A percentile compares a stretch with the other conserved stretches of the same genome.
These are phyloP conservation scores for Carcharodon carcharias DNA, from an alignment of 2,797 vertebrate species.

Conservation along the genomic window DNA sequence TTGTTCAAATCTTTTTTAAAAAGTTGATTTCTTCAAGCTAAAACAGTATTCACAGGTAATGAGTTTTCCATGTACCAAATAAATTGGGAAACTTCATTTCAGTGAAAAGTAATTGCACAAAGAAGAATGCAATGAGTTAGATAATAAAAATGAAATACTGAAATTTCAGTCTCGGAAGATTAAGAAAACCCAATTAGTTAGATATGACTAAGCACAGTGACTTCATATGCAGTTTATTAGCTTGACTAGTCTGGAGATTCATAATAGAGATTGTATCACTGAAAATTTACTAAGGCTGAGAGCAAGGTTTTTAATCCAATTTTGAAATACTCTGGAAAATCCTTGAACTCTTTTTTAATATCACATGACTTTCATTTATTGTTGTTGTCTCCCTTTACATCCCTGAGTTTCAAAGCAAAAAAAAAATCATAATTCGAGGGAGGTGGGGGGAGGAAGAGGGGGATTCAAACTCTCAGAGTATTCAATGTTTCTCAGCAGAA, in stretches of 20 bases:
- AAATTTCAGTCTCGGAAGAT: constrained; percentile 24
- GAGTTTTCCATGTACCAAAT: constrained; percentile 8
- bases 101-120: constrained; percentile 22
- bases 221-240: constrained; percentile 20
- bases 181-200: constrained; percentile 37
- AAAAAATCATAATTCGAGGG: neutral
- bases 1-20: neutral
- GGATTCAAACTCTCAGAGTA: neutral
- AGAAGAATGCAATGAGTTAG: constrained; percentile 15
- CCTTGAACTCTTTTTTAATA: neutral
- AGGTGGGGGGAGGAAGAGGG: neutral
- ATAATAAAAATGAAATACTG: constrained; percentile 32
- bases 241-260: constrained; percentile 34
- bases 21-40: constrained; percentile 26
- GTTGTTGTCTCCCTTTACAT: neutral
- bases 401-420: neutral
- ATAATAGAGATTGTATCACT: constrained; percentile 28
- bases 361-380: neutral
- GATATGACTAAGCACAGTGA: constrained; percentile 34
- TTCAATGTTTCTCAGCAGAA: constrained; percentile 5
- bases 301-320: neutral
- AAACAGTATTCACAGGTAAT: constrained; percentile 20
- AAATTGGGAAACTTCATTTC: constrained; percentile 28
- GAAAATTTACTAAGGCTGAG: neutral
- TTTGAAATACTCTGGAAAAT: neutral